Evolutionary conservation across 2,113 vertebrate genomes (phyloP).

Genomic region (Pelvicachromis taeniatus): DNA sequence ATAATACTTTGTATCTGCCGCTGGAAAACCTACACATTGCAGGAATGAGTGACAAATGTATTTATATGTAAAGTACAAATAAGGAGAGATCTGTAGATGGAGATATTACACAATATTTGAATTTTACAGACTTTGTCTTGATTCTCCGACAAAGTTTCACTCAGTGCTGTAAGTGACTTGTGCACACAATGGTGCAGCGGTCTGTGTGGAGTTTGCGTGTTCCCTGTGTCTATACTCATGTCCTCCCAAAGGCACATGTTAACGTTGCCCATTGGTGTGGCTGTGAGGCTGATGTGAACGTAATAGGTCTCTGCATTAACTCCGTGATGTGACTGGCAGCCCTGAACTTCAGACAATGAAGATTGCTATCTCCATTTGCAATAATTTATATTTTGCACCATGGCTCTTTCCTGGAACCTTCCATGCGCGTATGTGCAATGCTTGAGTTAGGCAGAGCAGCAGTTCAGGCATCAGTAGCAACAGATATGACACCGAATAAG

Average conservation of each 20-base stretch:
- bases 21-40: not conserved
- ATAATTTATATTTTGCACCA: not conserved
- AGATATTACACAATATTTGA: not conserved
- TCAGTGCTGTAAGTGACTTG: not conserved
- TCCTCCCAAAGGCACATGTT: not conserved
- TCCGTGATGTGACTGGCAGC: not conserved
- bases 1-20: not conserved
- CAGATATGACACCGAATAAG: not conserved
- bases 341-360: not conserved
- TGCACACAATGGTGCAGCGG: not conserved
- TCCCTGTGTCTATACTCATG: not conserved
- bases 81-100: not conserved
- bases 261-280: not conserved
- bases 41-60: constrained; percentile 14
- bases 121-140: not conserved
- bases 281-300: not conserved
- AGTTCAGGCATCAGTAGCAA: not conserved
- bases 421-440: not conserved
- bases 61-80: constrained; percentile 18
- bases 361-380: not conserved
- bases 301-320: not conserved
- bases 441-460: not conserved
- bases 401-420: not conserved
- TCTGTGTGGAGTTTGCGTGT: not conserved
- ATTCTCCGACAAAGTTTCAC: not conserved